phyloP scores from a whole-genome alignment of 2,113 vertebrate genomes.

The Oenanthe oenanthe region DNA sequence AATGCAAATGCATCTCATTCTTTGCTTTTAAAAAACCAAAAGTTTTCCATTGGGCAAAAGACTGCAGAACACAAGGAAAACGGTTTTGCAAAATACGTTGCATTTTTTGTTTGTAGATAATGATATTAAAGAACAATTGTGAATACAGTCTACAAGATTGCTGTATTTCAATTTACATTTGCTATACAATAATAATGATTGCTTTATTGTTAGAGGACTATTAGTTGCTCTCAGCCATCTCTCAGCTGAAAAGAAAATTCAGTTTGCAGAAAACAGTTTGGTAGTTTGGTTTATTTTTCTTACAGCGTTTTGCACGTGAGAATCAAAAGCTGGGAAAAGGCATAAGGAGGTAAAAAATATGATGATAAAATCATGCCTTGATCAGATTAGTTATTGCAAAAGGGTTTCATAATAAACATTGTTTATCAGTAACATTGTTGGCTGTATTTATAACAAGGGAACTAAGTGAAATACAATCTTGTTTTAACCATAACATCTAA shows the following conservation, averaged over 20 bases:
- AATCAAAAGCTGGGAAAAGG: neutral
- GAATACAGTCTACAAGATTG: neutral
- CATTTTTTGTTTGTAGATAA: neutral
- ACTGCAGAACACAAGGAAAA: neutral
- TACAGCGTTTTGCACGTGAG: neutral
- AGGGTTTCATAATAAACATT: neutral
- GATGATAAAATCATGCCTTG: neutral
- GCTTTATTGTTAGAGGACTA: neutral
- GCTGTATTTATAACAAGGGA: neutral
- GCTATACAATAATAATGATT: neutral
- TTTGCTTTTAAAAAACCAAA: neutral
- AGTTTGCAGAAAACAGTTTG: neutral
- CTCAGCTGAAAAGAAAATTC: neutral
- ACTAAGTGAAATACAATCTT: neutral
- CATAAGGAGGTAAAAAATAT: neutral
- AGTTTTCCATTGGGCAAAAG: neutral
- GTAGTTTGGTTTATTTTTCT: neutral
- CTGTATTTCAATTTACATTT: neutral
- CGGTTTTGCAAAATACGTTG: neutral
- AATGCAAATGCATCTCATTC: neutral
- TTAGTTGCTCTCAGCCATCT: neutral
- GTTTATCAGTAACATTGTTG: neutral
- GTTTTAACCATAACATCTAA: neutral
- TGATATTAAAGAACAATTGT: neutral
- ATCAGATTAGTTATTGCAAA: neutral